These are phyloP conservation scores for Rhincodon typus DNA, from an alignment of 2,797 vertebrate genomes.

Conservation along the genomic window DNA sequence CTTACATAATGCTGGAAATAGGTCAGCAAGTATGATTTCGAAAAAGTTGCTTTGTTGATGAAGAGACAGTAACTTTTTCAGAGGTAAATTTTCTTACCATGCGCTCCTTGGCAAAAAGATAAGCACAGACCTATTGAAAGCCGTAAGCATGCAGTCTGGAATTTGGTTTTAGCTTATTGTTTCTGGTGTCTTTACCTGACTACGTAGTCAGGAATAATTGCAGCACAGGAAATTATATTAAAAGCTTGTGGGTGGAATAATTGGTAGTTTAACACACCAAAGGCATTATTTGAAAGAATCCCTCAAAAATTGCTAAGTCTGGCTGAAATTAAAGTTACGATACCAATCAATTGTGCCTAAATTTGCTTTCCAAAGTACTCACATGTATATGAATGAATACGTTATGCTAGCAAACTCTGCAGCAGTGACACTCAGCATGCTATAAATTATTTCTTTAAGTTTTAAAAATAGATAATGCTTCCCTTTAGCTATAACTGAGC, in stretches of 20 bases:
- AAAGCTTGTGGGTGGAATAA: background rate
- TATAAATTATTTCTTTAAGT: background rate
- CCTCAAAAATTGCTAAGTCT: background rate
- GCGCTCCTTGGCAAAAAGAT: too few species aligned
- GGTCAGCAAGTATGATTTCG: background rate
- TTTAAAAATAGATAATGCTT: constrained; percentile 31
- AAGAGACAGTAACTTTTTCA: background rate
- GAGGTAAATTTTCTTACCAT: background rate
- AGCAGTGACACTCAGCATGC: background rate
- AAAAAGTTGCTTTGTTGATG: background rate
- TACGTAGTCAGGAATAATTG: constrained; percentile 13
- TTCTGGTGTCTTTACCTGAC: background rate
- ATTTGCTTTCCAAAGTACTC: background rate
- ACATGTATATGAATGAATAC: constrained; percentile 3
- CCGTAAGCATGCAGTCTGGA: background rate
- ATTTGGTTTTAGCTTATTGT: background rate
- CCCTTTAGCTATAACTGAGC: background rate
- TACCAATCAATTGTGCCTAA: background rate
- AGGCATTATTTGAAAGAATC: background rate
- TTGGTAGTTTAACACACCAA: background rate
- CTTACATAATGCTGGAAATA: constrained; percentile 10
- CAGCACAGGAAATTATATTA: background rate
- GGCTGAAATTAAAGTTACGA: background rate
- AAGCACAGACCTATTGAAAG: background rate
- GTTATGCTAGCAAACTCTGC: background rate